Percentiles rank a stretch among this genome's conserved stretches.
Evolutionary conservation across 2,888 invertebrate genomes (phyloP).

Genomic region (Gymnocheta viridis): DNA sequence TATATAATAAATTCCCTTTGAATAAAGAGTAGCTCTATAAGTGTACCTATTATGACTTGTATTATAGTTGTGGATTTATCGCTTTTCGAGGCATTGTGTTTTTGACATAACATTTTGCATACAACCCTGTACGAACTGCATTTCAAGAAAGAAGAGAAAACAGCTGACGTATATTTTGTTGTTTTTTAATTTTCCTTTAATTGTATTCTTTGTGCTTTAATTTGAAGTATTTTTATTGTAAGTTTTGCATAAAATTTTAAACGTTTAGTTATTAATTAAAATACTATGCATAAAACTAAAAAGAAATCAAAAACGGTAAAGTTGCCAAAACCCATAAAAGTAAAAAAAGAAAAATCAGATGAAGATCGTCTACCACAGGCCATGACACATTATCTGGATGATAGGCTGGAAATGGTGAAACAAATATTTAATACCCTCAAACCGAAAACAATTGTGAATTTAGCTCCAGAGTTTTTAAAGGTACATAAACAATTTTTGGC

Average conservation of each 20-base stretch:
- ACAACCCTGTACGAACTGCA: background rate
- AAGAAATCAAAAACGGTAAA: constrained; percentile 74
- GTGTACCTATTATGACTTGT: too few species aligned
- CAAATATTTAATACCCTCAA: constrained; percentile 85
- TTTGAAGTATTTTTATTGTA: background rate
- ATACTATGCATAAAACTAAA: constrained; percentile 76
- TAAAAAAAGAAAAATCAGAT: constrained; percentile 80
- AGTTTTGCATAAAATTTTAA: background rate
- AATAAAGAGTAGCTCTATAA: too few species aligned
- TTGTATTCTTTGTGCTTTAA: background rate
- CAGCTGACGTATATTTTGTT: background rate
- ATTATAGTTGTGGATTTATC: too few species aligned
- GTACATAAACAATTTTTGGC: too few species aligned
- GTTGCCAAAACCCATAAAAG: constrained; percentile 79
- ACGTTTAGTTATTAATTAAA: background rate
- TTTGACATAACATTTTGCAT: background rate
- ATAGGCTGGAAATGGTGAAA: constrained; percentile 84
- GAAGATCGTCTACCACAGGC: constrained; percentile 83
- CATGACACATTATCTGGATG: constrained; percentile 84
- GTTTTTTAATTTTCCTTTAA: too few species aligned
- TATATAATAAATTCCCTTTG: too few species aligned
- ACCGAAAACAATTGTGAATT: constrained; percentile 83
- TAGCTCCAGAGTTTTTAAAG: constrained; percentile 84
- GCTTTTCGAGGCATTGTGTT: background rate
- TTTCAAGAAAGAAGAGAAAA: background rate